Percentiles rank a stretch among this genome's conserved stretches.
Conservation (phyloP, 2,888 invertebrate genomes). For the Dolomedes plantarius region DNA sequence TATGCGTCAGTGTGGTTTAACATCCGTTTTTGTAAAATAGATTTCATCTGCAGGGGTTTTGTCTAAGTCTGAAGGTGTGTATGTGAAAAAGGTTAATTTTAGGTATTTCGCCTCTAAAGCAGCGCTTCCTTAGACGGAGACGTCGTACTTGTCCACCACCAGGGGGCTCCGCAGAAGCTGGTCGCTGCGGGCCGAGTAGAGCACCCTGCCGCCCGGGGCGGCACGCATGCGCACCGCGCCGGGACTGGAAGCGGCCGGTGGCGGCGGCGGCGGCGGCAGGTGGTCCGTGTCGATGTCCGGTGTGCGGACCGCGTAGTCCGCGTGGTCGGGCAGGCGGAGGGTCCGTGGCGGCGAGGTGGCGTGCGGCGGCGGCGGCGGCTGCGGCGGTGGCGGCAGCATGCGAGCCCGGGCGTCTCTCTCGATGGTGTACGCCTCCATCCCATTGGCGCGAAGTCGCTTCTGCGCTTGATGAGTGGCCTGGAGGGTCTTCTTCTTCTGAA, state of each 20-base stretch:
- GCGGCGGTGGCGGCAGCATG: neutral
- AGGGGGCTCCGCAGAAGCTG: slow-evolving; percentile 22
- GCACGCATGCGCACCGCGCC: slow-evolving; percentile 8
- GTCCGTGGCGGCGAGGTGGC: slow-evolving; percentile 26
- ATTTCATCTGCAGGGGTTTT: too few species aligned
- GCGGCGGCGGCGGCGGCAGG: slow-evolving; percentile 68
- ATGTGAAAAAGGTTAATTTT: too few species aligned
- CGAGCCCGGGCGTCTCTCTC: slow-evolving; percentile 66
- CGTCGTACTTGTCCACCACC: slow-evolving; percentile 25
- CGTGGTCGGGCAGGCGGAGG: slow-evolving; percentile 28
- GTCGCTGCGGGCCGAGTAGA: slow-evolving; percentile 49
- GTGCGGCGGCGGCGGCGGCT: neutral
- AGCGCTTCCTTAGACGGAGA: slow-evolving; percentile 49
- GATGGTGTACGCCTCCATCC: slow-evolving; percentile 78
- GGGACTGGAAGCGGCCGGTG: slow-evolving; percentile 54
- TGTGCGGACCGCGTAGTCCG: slow-evolving; percentile 44
- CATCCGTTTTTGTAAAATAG: too few species aligned
- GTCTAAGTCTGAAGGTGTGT: too few species aligned
- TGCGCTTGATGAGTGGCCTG: slow-evolving; percentile 87
- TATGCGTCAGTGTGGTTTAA: too few species aligned
- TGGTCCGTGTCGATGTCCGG: slow-evolving; percentile 68
- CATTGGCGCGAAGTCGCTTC: slow-evolving; percentile 86
- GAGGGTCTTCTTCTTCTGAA: slow-evolving; percentile 92
- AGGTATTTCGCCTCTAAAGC: too few species aligned
- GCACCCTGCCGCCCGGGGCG: slow-evolving; percentile 35